These are phyloP conservation scores for Anorthoa munda DNA, from an alignment of 2,888 invertebrate species.

Conservation along the genomic window DNA sequence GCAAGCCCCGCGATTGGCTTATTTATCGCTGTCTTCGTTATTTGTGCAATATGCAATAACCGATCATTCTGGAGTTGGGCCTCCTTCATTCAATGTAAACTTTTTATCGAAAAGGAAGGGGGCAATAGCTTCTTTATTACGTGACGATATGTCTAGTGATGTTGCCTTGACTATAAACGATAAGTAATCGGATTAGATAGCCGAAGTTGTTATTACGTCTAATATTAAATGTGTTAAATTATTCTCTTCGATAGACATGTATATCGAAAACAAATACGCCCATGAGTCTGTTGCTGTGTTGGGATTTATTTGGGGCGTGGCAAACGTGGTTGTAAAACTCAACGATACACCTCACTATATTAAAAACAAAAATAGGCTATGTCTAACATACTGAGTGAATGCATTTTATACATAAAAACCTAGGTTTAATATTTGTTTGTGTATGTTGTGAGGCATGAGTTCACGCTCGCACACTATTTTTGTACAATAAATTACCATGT, in stretches of 20 bases:
- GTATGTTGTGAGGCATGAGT: constrained; percentile 89
- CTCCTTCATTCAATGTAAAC: constrained; percentile 77
- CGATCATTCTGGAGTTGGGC: constrained; percentile 73
- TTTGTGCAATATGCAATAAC: constrained; percentile 65
- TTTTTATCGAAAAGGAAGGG: constrained; percentile 80
- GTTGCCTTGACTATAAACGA: constrained; percentile 66
- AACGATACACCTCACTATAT: constrained; percentile 86
- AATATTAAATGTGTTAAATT: constrained; percentile 55
- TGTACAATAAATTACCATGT: constrained; percentile 91
- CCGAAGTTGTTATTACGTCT: constrained; percentile 60
- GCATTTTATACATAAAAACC: constrained; percentile 89
- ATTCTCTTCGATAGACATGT: constrained; percentile 55
- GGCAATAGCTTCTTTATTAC: constrained; percentile 78
- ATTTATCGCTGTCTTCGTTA: constrained; percentile 69
- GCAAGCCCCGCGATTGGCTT: constrained; percentile 69
- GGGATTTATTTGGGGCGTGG: constrained; percentile 80
- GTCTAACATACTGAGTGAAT: constrained; percentile 89
- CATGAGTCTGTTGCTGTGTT: constrained; percentile 77
- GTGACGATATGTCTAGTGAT: constrained; percentile 61
- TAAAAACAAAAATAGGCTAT: constrained; percentile 88
- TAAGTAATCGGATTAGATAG: constrained; percentile 62
- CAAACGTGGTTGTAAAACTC: constrained; percentile 87
- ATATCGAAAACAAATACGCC: constrained; percentile 65
- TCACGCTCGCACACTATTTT: constrained; percentile 91
- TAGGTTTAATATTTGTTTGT: constrained; percentile 89